Evolutionary conservation across 2,113 vertebrate species (phyloP).

Genomic region (Bufo bufo): DNA sequence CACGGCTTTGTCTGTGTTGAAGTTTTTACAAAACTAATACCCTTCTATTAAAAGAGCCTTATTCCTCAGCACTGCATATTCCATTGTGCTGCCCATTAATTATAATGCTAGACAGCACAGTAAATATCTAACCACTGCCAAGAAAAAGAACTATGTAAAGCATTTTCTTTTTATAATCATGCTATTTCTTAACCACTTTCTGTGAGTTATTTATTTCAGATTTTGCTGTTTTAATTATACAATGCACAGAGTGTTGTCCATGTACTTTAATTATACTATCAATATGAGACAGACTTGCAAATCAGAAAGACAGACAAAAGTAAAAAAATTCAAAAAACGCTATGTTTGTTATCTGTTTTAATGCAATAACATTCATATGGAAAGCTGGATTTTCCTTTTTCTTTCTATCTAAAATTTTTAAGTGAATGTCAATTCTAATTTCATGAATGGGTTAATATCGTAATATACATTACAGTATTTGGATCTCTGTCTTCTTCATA

Average conservation of each 20-base stretch:
- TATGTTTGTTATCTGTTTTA: constrained; percentile 65
- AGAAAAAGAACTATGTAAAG: constrained; percentile 55
- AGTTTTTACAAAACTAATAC: constrained; percentile 47
- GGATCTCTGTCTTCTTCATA: no score
- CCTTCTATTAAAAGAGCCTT: constrained; percentile 48
- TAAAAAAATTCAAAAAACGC: constrained; percentile 53
- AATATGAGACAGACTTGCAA: constrained; percentile 63
- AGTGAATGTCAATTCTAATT: no score
- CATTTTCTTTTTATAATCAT: constrained; percentile 57
- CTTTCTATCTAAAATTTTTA: no score
- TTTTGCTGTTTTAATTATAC: constrained; percentile 60
- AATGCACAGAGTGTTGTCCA: neutral
- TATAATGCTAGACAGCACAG: constrained; percentile 46
- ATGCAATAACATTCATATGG: no score
- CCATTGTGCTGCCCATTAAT: constrained; percentile 40
- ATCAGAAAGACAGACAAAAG: constrained; percentile 56
- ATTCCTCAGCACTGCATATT: constrained; percentile 39
- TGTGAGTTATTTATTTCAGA: constrained; percentile 13
- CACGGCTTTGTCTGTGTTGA: constrained; percentile 31
- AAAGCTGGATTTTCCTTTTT: no score
- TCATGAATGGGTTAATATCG: no score
- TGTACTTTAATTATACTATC: constrained; percentile 54
- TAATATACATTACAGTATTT: no score
- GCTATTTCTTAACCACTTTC: constrained; percentile 10
- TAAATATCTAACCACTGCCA: constrained; percentile 45